phyloP scores from a whole-genome alignment of 2,797 vertebrate genomes.

The Tokudaia tokunoshimensis region DNA sequence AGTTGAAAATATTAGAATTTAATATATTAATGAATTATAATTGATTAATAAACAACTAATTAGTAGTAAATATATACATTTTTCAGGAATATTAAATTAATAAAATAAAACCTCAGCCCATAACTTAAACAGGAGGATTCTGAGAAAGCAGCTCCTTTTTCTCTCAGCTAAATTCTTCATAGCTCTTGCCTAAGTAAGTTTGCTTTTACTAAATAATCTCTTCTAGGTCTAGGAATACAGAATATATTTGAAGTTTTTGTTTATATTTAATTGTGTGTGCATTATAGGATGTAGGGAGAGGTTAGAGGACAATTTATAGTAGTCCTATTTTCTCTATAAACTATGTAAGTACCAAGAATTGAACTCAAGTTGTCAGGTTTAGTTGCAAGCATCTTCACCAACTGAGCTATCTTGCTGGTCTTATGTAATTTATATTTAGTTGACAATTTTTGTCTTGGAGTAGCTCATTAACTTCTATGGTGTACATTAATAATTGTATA shows the following conservation, averaged over 20 bases:
- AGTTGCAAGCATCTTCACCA: neutral
- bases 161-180: too few species aligned
- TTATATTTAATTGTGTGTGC: neutral
- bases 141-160: neutral
- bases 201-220: neutral
- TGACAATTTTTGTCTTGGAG: neutral
- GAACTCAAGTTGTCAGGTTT: neutral
- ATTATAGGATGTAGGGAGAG: neutral
- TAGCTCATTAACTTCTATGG: too few species aligned
- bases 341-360: neutral
- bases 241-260: neutral
- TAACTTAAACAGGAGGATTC: neutral
- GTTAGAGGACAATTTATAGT: too few species aligned
- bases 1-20: neutral
- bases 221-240: too few species aligned
- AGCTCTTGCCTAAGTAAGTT: neutral
- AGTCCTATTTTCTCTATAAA: too few species aligned
- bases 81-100: neutral
- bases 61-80: neutral
- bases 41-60: neutral
- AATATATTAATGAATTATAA: neutral
- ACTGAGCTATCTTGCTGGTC: neutral
- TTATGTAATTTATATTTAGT: neutral
- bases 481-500: neutral
- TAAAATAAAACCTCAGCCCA: neutral